Evolutionary conservation across 2,888 invertebrate species (phyloP), one percentile per base, ranked within the genome.

Genomic region (Dicroscelio sp.): DNA sequence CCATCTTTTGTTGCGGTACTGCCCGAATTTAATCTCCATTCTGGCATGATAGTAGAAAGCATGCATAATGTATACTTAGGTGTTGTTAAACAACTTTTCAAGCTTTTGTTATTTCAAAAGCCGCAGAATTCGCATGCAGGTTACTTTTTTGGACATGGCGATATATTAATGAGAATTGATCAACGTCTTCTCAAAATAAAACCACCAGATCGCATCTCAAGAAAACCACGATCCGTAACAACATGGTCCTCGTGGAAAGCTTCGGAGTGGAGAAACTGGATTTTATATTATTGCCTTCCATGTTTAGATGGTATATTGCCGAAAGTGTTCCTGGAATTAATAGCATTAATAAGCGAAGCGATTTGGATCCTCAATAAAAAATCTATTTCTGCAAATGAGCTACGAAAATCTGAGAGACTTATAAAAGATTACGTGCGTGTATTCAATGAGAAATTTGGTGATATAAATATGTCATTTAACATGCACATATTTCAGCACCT

Each of bases 191-290:
- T 73, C 25, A 69, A 48, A 17, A 80, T 90, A 65, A 86, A 85
- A 55, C 73, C 71, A 84, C 91, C 80, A 14, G 79, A 52, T 31
- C 58, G 69, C 35, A 89, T 91, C 33, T 89, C 90, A 23, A 48
- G 92, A n/a, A 86, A 31, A 48, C 91, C 90, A 6, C 58, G 91
- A 69, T 58, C 60, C 10, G 76, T 92, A 23, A 69, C 38, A 55
- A 35, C 43, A 10, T 79, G 55, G 63, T 69, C 48, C 25, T 43
- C 71, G 30, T 93, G 91, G 90, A 91, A 91, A 55, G 90, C 90
- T 8, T 79, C 90, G 20, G 90, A 92, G 71, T 90, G 85, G 91
- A 65, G 92, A 35, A 92, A 93, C 48, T 90, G 90, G 90, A 27
- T 90, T 14, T 60, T 88, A 17, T 89, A 90, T 27, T 92, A 88